A percentile compares a stretch with the other conserved stretches of the same genome.
These are phyloP conservation scores for Hypomecis punctinalis DNA, from an alignment of 2,888 invertebrate species.

Conservation along the genomic window DNA sequence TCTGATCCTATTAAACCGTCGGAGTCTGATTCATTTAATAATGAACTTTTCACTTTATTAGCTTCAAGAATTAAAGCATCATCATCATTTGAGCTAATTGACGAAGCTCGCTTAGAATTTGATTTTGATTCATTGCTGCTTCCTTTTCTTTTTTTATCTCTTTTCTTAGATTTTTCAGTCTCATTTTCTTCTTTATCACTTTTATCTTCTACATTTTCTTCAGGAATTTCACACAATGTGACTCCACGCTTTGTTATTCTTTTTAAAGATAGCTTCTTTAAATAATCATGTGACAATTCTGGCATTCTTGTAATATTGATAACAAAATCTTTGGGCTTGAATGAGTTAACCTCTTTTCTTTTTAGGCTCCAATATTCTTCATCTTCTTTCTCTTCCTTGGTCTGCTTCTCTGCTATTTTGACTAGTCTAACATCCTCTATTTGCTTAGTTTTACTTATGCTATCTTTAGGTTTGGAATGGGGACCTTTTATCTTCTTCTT, in stretches of 20 bases:
- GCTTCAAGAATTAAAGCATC: conserved; percentile 33
- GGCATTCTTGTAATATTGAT: conserved; percentile 63
- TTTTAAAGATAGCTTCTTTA: conserved; percentile 56
- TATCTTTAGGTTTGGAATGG: conserved; percentile 6
- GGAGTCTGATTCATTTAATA: conserved; percentile 54
- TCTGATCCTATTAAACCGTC: conserved; percentile 31
- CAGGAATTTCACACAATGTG: conserved; percentile 53
- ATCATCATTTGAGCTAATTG: conserved; percentile 22
- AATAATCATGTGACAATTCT: conserved; percentile 54
- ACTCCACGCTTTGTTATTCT: conserved; percentile 57
- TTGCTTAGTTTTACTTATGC: not conserved
- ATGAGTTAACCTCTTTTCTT: conserved; percentile 62
- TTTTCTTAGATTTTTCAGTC: not conserved
- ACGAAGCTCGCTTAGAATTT: conserved; percentile 13
- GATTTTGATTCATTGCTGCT: conserved; percentile 24
- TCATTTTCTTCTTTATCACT: not conserved
- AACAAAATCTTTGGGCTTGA: conserved; percentile 64
- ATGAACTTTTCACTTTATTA: conserved; percentile 49
- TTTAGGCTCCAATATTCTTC: conserved; percentile 52
- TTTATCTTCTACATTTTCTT: conserved; percentile 15
- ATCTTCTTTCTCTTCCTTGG: conserved; percentile 28
- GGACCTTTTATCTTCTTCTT: conserved; percentile 25
- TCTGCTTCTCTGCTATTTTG: conserved; percentile 15
- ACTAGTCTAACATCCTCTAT: not conserved
- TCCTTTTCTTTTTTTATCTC: not conserved